A percentile compares a stretch with the other conserved stretches of the same genome.
phyloP scores from a whole-genome alignment of 2,888 invertebrate species.

The Cosmopolites sordidus region DNA sequence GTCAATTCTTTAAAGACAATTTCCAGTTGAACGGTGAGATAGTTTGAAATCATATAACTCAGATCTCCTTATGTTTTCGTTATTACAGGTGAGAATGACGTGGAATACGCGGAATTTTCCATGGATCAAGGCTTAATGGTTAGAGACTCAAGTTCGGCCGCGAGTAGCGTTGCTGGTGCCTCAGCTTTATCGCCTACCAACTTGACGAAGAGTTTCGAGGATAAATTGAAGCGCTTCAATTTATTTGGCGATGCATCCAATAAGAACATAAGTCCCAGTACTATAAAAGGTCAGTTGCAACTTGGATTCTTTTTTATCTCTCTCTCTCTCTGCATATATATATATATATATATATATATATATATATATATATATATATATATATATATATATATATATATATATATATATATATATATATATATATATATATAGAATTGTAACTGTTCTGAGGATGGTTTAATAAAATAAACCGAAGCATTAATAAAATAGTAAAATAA shows the following conservation, averaged over 20 bases:
- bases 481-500: too few relatives aligned
- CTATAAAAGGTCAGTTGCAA: constrained; percentile 8
- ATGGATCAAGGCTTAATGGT: constrained; percentile 49
- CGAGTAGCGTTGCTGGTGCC: constrained; percentile 31
- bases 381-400: too few relatives aligned
- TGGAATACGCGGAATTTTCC: constrained; percentile 59
- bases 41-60: too few relatives aligned
- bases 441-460: too few relatives aligned
- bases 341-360: too few relatives aligned
- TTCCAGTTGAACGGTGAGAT: constrained; percentile 10
- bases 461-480: too few relatives aligned
- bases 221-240: constrained; percentile 55
- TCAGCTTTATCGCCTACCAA: constrained; percentile 32
- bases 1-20: constrained; percentile 1
- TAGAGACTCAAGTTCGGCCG: constrained; percentile 36
- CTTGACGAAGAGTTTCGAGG: constrained; percentile 43
- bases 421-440: too few relatives aligned
- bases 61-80: constrained; percentile 2
- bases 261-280: constrained; percentile 6
- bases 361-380: too few relatives aligned
- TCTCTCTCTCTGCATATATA: too few relatives aligned
- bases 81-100: constrained; percentile 61
- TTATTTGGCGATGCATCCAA: constrained; percentile 18
- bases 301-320: neutral
- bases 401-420: too few relatives aligned